These are phyloP conservation scores for Microtus richardsoni DNA, from an alignment of 2,113 vertebrate species.

Conservation along the genomic window DNA sequence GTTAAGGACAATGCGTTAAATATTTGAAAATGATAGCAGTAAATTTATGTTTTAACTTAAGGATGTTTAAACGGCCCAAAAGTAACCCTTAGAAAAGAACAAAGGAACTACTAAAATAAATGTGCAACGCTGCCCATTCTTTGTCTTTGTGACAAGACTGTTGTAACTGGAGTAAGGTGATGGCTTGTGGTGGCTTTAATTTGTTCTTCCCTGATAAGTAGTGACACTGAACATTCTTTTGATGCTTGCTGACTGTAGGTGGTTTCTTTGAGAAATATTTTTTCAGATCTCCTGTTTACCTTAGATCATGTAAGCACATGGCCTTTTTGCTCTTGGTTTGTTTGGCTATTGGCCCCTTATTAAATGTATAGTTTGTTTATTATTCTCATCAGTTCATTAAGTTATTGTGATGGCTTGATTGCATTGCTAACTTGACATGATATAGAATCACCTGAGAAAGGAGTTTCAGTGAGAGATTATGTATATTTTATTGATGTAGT, in stretches of 20 bases:
- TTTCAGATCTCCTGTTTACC: not conserved
- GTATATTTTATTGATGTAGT: not conserved
- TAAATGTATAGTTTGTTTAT: not conserved
- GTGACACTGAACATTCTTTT: not conserved
- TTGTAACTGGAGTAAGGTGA: not conserved
- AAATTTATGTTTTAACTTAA: not conserved
- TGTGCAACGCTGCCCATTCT: not conserved
- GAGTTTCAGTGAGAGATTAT: not conserved
- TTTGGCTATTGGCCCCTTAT: not conserved
- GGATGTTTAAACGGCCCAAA: not conserved
- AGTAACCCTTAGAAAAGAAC: not conserved
- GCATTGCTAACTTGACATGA: not conserved
- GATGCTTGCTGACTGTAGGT: not conserved
- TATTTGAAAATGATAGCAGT: not conserved
- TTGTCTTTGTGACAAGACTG: no score
- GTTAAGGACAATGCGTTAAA: not conserved
- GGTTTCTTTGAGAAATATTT: not conserved
- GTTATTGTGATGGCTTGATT: not conserved
- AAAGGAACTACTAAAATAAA: not conserved
- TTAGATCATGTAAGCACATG: not conserved
- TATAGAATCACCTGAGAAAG: not conserved
- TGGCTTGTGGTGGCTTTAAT: not conserved
- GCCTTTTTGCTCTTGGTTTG: not conserved
- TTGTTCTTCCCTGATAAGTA: not conserved
- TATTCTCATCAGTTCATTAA: not conserved